Conservation (phyloP, 2,797 vertebrate genomes). For the Sebastes jordani region DNA sequence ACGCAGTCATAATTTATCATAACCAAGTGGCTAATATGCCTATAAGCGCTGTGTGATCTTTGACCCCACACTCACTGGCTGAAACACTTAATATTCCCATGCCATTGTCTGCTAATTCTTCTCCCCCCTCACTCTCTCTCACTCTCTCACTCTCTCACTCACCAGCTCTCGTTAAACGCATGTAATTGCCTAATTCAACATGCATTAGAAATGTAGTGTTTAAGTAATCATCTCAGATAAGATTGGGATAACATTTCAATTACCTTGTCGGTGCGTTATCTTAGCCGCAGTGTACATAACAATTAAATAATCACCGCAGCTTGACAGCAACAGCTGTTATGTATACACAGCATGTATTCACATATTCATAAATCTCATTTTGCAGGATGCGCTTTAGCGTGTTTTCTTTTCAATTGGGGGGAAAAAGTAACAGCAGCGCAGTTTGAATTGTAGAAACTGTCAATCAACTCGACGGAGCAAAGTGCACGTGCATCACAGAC, state of each 20-base stretch:
- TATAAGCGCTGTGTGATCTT: conserved; percentile 75
- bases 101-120: conserved; percentile 71
- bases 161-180: conserved; percentile 72
- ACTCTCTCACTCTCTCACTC: conserved; percentile 43
- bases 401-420: not conserved
- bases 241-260: conserved; percentile 83
- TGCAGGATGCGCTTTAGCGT: not conserved
- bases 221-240: conserved; percentile 81
- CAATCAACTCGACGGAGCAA: conserved; percentile 5
- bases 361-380: conserved; percentile 48
- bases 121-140: not conserved
- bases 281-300: conserved; percentile 71
- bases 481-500: not conserved
- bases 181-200: conserved; percentile 84
- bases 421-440: not conserved
- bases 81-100: conserved; percentile 80
- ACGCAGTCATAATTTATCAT: conserved; percentile 80
- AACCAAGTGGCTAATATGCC: conserved; percentile 82
- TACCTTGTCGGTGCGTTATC: conserved; percentile 71
- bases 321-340: conserved; percentile 71
- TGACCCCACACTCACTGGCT: conserved; percentile 74
- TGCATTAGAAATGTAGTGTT: conserved; percentile 82
- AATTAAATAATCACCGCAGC: conserved; percentile 74
- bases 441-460: conserved; percentile 27
- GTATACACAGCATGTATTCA: conserved; percentile 19